Evolutionary conservation across 2,888 invertebrate genomes (phyloP).

Genomic region (Synanthedon tipuliformis): DNA sequence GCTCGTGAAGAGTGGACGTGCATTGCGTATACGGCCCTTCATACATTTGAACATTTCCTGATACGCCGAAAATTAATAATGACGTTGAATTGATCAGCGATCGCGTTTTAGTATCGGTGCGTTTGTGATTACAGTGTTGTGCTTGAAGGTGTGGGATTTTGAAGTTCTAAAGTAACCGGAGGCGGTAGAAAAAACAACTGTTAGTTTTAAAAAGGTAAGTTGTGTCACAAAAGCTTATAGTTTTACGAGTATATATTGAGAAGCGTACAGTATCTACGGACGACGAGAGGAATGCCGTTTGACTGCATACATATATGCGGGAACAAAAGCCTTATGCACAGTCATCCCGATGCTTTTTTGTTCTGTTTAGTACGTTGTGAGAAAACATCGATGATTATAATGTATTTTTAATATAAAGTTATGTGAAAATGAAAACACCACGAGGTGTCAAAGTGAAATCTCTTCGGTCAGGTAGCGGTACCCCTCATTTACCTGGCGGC

Average conservation of each 20-base stretch:
- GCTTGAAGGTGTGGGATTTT: constrained; percentile 29
- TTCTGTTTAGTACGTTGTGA: constrained; percentile 43
- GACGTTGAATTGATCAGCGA: constrained; percentile 38
- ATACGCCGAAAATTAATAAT: constrained; percentile 38
- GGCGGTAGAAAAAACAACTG: constrained; percentile 51
- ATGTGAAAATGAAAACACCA: constrained; percentile 13
- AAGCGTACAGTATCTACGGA: constrained; percentile 61
- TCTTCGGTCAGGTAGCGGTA: constrained; percentile 50
- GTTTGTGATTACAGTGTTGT: constrained; percentile 44
- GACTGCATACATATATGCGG: constrained; percentile 64
- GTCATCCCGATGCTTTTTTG: constrained; percentile 54
- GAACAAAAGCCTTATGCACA: constrained; percentile 67
- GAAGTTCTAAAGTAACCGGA: constrained; percentile 35
- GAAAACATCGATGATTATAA: constrained; percentile 8
- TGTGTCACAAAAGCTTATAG: constrained; percentile 63
- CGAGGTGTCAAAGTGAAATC: constrained; percentile 25
- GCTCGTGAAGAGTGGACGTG: constrained; percentile 56
- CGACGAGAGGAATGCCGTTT: constrained; percentile 65
- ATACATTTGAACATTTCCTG: constrained; percentile 32
- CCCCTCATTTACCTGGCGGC: constrained; percentile 50
- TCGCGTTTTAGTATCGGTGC: constrained; percentile 32
- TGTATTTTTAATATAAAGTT: neutral
- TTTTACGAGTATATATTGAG: constrained; percentile 39
- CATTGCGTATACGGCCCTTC: constrained; percentile 51
- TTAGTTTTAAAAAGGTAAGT: constrained; percentile 67